phyloP scores from a whole-genome alignment of 2,888 invertebrate species.

The Aphodius granarius region DNA sequence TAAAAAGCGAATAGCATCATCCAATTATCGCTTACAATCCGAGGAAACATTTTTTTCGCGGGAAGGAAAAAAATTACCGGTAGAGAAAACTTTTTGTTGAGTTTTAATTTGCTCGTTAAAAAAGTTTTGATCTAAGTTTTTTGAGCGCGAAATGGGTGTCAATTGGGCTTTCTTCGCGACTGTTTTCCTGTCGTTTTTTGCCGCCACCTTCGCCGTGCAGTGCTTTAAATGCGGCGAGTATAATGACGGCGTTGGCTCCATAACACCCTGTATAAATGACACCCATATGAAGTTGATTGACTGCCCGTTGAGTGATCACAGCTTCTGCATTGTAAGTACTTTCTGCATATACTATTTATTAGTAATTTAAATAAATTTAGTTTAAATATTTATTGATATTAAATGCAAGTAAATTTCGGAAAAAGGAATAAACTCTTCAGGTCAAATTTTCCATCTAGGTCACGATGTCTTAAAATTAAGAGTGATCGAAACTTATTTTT shows the following conservation, averaged over 20 bases:
- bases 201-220: constrained; percentile 56
- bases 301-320: constrained; percentile 63
- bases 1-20: not conserved
- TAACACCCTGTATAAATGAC: constrained; percentile 80
- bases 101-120: not conserved
- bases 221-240: constrained; percentile 84
- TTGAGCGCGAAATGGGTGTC: constrained; percentile 27
- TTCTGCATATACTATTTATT: too few relatives aligned
- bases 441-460: too few relatives aligned
- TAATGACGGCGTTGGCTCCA: constrained; percentile 83
- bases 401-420: too few relatives aligned
- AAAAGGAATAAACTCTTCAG: too few relatives aligned
- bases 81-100: not conserved
- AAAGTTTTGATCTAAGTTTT: not conserved
- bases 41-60: not conserved
- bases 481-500: too few relatives aligned
- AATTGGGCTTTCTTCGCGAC: constrained; percentile 28
- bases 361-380: too few relatives aligned
- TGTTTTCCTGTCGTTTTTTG: constrained; percentile 34
- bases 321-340: constrained; percentile 77
- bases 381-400: too few relatives aligned
- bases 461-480: too few relatives aligned
- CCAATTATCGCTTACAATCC: not conserved
- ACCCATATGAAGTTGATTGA: constrained; percentile 71
- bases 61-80: not conserved